Evolutionary conservation across 2,888 invertebrate species (phyloP), one percentile per base, ranked within the genome.

Genomic region (Mythimna impura): DNA sequence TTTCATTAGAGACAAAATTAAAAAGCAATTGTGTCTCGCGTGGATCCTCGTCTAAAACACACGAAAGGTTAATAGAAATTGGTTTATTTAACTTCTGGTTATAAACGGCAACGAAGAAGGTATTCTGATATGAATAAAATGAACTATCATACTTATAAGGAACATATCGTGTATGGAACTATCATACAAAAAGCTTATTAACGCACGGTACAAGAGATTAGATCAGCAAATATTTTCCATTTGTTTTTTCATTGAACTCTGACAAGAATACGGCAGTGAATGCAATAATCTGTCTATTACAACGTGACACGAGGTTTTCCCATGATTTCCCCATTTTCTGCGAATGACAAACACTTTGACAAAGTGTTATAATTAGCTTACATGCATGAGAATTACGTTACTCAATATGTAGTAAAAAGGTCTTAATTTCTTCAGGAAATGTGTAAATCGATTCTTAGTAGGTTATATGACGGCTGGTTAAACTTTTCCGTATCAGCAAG

Each of bases 271-370:
- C 71, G 67, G 61, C 58, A 73, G 58, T 69, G 43, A 73, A 12
- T 50, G 55, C 60, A 71, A 67, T 61, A 66, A 71, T 67, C 64
- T 66, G 10, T 69, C 14, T 62, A 66, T 71, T 52, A 76, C 81
- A 76, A 78, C 66, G 65, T 36, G 36, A 60, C 54, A 60, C 30
- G 7, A 66, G 0, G 75, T 60, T 73, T 85, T 86, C 86, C 66
- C 86, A 86, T 82, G 86, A 73, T 86, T 83, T 86, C 82, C 64
- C 74, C 73, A 66, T 61, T 73, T 86, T 84, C 86, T 40, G 30
- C 74, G 85, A 86, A 86, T 68, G 71, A 75, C 76, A 79, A 57
- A 73, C 77, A 73, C n/a, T 80, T 82, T 76, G 76, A 73, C 78
- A 78, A 77, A 72, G 80, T 78, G 73, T 69, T 77, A 66, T 76